phyloP scores from a whole-genome alignment of 2,113 vertebrate genomes.

The Ovibos moschatus region DNA sequence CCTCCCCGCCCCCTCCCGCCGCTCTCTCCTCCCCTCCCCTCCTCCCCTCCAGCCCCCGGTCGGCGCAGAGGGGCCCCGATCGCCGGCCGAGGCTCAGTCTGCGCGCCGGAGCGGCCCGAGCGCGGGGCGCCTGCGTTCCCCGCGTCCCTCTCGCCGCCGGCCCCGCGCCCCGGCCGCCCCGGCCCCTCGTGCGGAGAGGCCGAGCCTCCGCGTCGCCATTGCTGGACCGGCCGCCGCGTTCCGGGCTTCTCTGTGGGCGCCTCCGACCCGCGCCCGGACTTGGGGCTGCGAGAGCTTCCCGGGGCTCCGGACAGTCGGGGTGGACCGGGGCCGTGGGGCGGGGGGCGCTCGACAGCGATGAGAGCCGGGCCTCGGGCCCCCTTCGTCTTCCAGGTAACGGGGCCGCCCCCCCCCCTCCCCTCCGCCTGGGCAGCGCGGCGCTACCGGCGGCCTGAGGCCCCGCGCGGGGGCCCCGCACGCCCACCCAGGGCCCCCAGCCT shows the following conservation, averaged over 20 bases:
- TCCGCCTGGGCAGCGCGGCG: background rate
- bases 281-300: background rate
- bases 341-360: conserved; percentile 32
- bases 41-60: conserved; percentile 4
- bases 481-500: background rate
- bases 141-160: background rate
- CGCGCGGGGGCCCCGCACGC: background rate
- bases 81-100: conserved; percentile 74
- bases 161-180: background rate
- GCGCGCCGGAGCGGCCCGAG: conserved; percentile 74
- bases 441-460: background rate
- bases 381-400: conserved; percentile 74
- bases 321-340: background rate
- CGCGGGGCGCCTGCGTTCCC: conserved; percentile 37
- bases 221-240: conserved; percentile 63
- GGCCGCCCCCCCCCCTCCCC: conserved; percentile 32
- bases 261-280: background rate
- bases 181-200: conserved; percentile 27
- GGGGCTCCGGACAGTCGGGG: background rate
- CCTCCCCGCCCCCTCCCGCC: background rate
- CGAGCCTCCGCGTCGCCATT: conserved; percentile 78
- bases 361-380: conserved; percentile 56
- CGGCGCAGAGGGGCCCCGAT: conserved; percentile 75
- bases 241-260: background rate
- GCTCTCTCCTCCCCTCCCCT: conserved; percentile 47